Evolutionary conservation across 2,888 invertebrate species (phyloP).

Genomic region (Pherbina coryleti): DNA sequence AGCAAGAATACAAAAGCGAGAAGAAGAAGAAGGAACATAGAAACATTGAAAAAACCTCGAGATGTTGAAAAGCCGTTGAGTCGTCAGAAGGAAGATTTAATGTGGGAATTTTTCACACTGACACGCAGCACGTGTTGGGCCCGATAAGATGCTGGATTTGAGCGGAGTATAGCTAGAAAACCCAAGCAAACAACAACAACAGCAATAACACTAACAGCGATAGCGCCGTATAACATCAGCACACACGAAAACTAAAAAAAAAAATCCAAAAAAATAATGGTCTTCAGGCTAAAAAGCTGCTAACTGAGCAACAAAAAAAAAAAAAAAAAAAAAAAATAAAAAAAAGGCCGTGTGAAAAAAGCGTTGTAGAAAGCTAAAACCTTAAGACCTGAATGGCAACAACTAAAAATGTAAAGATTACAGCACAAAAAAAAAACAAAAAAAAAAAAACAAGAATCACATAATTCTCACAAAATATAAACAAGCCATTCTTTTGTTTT

Average conservation of each 20-base stretch:
- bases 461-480: background rate
- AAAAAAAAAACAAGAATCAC: background rate
- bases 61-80: constrained; percentile 26
- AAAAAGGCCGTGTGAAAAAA: too few relatives aligned
- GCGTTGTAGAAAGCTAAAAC: too few relatives aligned
- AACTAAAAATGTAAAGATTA: background rate
- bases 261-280: background rate
- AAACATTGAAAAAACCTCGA: background rate
- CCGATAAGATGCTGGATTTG: too few relatives aligned
- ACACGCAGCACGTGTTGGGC: constrained; percentile 54
- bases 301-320: background rate
- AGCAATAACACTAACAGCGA: too few relatives aligned
- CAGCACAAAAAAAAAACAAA: background rate
- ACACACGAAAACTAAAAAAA: background rate
- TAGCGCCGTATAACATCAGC: too few relatives aligned
- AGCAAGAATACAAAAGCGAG: too few relatives aligned
- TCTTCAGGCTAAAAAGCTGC: background rate
- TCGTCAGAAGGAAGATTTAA: constrained; percentile 49
- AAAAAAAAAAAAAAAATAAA: background rate
- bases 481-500: constrained; percentile 1
- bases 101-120: constrained; percentile 53
- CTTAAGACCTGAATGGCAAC: too few relatives aligned
- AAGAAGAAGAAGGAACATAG: too few relatives aligned
- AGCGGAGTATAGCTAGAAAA: background rate
- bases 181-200: background rate